Evolutionary conservation across 2,888 invertebrate species (phyloP), one percentile per base, ranked within the genome.

Genomic region (Chesias legatella): DNA sequence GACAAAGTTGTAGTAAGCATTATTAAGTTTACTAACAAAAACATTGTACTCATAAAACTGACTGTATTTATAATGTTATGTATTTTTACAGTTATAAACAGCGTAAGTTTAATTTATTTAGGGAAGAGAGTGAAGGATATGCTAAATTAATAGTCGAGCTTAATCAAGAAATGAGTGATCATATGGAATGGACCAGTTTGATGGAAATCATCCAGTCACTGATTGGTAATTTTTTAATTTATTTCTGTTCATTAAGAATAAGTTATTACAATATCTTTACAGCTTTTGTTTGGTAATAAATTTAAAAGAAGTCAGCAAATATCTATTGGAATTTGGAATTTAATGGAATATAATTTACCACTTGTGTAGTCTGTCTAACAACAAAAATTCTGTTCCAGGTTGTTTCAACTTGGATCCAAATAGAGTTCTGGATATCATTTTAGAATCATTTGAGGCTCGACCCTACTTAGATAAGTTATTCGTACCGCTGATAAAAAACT

Each of bases 341-440:
- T n/a, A n/a, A n/a, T n/a, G n/a, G n/a, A n/a, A n/a, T n/a, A n/a
- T n/a, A n/a, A n/a, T n/a, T n/a, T n/a, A n/a, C n/a, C n/a, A n/a
- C n/a, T n/a, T n/a, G n/a, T n/a, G n/a, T n/a, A n/a, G n/a, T n/a
- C n/a, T n/a, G n/a, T n/a, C n/a, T n/a, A n/a, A n/a, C n/a, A n/a
- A n/a, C n/a, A n/a, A 10, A 3, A 39, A 37, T 27, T 34, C 46
- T 42, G 39, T 89, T 88, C 29, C 75, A 96, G 98, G 99, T 67
- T 98, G 98, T 79, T 99, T 99, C 77, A 99, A 99, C 88, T 91
- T 99, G 73, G 99, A 99, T 84, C 99, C 99, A 3, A 99, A 99
- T 79, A 90, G 99, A 67, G 98, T 98, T 7, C 86, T 99, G 53
- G 99, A 99, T 73, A 93, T 99, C 49, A 95, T 99, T 58, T 88